Evolutionary conservation across 1,140 invertebrate species (phyloP), one percentile per base, ranked within the genome.

Genomic region (Heterodera schachtii): DNA sequence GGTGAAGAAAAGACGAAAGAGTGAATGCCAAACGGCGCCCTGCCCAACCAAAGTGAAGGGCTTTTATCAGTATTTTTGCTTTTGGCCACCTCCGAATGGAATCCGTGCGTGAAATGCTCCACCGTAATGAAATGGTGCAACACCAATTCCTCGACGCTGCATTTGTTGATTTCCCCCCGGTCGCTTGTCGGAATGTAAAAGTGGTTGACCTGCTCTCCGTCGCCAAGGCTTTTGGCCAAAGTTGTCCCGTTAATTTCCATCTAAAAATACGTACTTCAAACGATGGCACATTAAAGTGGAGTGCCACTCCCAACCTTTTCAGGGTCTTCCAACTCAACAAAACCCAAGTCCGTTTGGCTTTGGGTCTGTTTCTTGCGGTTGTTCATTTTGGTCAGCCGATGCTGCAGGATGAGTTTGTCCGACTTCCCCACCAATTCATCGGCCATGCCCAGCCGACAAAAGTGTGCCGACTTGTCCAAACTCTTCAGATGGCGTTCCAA

Each of bases 11-110:
- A 87, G 76, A n/a, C 85, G 81, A 74, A 85, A 88, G 6, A 87
- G 11, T 3, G 87, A 85, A 44, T 88, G 87, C 86, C 86, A 87
- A 49, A 87, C 78, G 41, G 71, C n/a, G 44, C 86, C 86, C 57
- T 64, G 57, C 11, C 52, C 57, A 19, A 64, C 19, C 3, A 64
- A 52, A 8, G 16, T 19, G 16, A 13, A 64, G 5, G 16, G 11
- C 16, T 64, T 16, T 64, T 64, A 64, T 64, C 57, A 11, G 11
- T 19, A 8, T 52, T 52, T 8, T 52, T 8, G 11, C 0, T 52
- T 52, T 11, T 7, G 80, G 9, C 21, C 41, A 81, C 69, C 31
- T 80, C 49, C 16, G 70, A 52, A 43, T 73, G 21, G 31, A 81
- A 31, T 75, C 86, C 87, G 69, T 86, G 81, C 8, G 73, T 78